Conservation (phyloP, 1,140 invertebrate genomes). For the Galleria mellonella region DNA sequence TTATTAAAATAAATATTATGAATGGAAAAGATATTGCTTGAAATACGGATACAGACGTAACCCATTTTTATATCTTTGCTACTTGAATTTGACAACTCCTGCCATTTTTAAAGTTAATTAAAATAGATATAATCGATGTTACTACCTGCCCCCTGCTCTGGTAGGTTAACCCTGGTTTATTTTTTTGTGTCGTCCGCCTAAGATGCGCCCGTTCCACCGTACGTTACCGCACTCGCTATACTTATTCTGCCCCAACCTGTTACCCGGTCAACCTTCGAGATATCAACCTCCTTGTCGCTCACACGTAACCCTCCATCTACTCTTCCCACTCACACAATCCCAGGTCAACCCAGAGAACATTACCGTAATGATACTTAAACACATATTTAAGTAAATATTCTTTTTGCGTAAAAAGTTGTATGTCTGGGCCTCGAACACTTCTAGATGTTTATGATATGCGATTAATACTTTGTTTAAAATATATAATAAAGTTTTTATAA, state of each 20-base stretch:
- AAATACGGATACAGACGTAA: too few relatives aligned
- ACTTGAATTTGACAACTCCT: too few relatives aligned
- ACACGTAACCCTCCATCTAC: constrained; percentile 10
- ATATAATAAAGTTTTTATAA: too few relatives aligned
- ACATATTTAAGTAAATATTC: constrained; percentile 70
- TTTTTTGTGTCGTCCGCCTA: constrained; percentile 14
- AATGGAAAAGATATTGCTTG: too few relatives aligned
- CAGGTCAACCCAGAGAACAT: constrained; percentile 58
- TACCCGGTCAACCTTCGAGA: constrained; percentile 61
- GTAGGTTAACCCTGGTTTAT: constrained; percentile 2
- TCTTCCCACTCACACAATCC: constrained; percentile 37
- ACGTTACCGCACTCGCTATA: constrained; percentile 62
- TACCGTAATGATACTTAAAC: constrained; percentile 72
- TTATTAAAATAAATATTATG: too few relatives aligned
- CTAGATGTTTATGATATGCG: constrained; percentile 2
- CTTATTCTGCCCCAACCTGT: constrained; percentile 67
- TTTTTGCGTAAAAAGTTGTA: constrained; percentile 57
- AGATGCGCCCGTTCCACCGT: constrained; percentile 36
- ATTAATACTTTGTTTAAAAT: constrained; percentile 6
- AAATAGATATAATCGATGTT: too few relatives aligned
- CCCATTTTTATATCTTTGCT: too few relatives aligned
- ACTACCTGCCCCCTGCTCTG: neutral
- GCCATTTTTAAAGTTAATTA: too few relatives aligned
- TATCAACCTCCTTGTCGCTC: constrained; percentile 30
- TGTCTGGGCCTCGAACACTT: constrained; percentile 17